These are phyloP conservation scores for Datnioides undecimradiatus DNA, from an alignment of 2,113 vertebrate species.

Conservation along the genomic window DNA sequence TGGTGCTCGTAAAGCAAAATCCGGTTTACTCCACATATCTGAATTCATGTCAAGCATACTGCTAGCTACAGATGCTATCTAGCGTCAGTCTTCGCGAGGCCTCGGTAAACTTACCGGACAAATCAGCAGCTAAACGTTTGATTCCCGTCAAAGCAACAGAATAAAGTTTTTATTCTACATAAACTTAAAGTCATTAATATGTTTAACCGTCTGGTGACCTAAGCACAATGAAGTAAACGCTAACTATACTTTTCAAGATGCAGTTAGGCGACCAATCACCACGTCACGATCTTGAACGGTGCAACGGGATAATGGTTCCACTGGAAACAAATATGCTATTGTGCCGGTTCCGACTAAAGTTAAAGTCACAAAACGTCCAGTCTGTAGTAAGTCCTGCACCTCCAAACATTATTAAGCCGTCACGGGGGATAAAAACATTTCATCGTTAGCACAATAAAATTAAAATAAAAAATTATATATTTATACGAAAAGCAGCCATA, in stretches of 20 bases:
- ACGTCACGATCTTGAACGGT: constrained; percentile 69
- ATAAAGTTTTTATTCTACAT: background rate
- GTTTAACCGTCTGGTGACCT: background rate
- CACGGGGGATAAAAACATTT: background rate
- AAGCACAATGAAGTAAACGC: background rate
- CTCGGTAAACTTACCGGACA: constrained; percentile 64
- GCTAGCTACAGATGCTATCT: constrained; percentile 51
- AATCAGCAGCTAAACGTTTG: background rate
- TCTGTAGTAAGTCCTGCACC: too few relatives aligned
- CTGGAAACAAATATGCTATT: constrained; percentile 31
- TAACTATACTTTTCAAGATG: constrained; percentile 9
- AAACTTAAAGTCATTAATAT: background rate
- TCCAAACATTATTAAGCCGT: background rate
- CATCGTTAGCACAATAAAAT: background rate
- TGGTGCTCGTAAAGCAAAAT: background rate
- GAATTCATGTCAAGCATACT: background rate
- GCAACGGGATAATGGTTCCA: constrained; percentile 27
- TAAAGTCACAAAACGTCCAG: too few relatives aligned
- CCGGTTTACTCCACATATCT: background rate
- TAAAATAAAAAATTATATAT: too few relatives aligned
- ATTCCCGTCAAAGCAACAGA: constrained; percentile 9
- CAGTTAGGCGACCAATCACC: constrained; percentile 62
- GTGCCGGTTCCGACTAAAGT: constrained; percentile 29
- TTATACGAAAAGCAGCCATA: background rate
- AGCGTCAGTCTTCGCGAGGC: constrained; percentile 47